These are phyloP conservation scores for Habrosyne pyritoides DNA, from an alignment of 2,888 invertebrate genomes.

Conservation along the genomic window DNA sequence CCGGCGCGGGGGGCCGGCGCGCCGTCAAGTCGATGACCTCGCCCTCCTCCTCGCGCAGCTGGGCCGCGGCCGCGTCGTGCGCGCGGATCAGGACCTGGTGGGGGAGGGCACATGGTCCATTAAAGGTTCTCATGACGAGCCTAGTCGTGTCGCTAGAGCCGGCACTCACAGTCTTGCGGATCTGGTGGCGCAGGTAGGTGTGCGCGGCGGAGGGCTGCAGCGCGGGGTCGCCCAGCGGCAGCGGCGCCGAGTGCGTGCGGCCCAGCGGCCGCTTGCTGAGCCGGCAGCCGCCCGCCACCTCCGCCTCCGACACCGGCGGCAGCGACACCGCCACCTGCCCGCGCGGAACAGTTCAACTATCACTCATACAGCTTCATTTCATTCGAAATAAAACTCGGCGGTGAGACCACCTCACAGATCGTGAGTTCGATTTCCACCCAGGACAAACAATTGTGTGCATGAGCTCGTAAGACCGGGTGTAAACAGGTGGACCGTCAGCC, in stretches of 20 bases:
- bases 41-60: conserved; percentile 85
- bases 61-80: conserved; percentile 81
- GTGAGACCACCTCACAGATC: too few species aligned
- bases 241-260: conserved; percentile 94
- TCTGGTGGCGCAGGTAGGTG: conserved; percentile 89
- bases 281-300: conserved; percentile 87
- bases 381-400: too few species aligned
- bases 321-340: conserved; percentile 47
- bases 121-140: too few species aligned
- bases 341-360: neutral
- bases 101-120: too few species aligned
- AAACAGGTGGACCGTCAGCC: too few species aligned
- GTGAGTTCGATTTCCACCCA: too few species aligned
- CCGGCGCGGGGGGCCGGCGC: conserved; percentile 68
- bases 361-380: too few species aligned
- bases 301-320: conserved; percentile 89
- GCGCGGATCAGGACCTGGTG: conserved; percentile 87
- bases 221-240: conserved; percentile 92
- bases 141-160: too few species aligned
- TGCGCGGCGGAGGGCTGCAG: conserved; percentile 85
- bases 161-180: conserved; percentile 90
- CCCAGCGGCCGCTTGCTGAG: conserved; percentile 92
- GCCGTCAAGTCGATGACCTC: conserved; percentile 91
- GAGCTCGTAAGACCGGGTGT: too few species aligned
- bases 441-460: too few species aligned